Percentiles rank a stretch among this genome's conserved stretches.
phyloP scores from a whole-genome alignment of 2,113 vertebrate species.

The Hystrix brachyura region DNA sequence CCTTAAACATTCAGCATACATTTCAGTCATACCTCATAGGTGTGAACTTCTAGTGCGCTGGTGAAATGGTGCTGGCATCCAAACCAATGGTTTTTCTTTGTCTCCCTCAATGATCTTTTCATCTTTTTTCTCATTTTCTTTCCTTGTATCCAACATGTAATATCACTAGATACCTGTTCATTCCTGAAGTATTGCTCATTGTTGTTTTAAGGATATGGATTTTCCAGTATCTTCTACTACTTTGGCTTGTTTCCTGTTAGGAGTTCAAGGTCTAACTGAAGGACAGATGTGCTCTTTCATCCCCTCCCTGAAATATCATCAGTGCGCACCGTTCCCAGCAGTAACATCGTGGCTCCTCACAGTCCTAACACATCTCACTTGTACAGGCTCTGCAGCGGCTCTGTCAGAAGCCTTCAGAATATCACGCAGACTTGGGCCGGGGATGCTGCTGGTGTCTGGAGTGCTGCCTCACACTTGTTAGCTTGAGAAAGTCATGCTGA shows the following conservation, averaged over 20 bases:
- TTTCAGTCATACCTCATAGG: no score
- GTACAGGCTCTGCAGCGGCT: background rate
- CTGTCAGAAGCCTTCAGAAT: conserved; percentile 30
- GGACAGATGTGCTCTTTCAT: background rate
- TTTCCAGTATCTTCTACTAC: background rate
- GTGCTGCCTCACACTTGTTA: conserved; percentile 10
- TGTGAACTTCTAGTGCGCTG: background rate
- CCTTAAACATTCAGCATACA: background rate
- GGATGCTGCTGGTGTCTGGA: background rate
- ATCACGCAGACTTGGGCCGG: background rate
- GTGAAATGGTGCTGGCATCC: background rate
- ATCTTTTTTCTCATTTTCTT: background rate
- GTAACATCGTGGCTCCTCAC: background rate
- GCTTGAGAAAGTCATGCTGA: conserved; percentile 28
- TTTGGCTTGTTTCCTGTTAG: background rate
- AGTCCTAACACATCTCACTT: background rate
- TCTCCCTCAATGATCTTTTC: background rate
- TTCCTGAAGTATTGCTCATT: background rate
- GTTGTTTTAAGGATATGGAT: background rate
- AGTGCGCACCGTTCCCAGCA: background rate
- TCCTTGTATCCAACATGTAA: background rate
- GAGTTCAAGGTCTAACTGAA: background rate
- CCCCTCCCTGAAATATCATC: background rate
- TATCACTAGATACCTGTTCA: background rate
- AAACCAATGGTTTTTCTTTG: background rate